A percentile compares a stretch with the other conserved stretches of the same genome.
Conservation (phyloP, 2,113 vertebrate species). For the Tachycineta bicolor region DNA sequence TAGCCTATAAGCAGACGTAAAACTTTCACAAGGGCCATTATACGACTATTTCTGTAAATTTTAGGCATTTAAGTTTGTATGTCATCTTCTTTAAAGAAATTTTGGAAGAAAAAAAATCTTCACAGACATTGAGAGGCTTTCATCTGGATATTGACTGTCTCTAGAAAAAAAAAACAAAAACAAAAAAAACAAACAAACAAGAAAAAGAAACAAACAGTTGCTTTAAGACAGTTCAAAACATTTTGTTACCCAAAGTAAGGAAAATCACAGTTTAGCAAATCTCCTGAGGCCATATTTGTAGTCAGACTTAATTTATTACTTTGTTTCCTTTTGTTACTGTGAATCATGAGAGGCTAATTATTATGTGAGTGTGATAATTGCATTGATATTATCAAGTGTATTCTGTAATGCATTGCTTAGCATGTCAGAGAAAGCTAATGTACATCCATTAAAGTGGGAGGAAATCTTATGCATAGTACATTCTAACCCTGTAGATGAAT, state of each 20-base stretch:
- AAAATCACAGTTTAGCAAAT: background rate
- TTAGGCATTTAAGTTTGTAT: background rate
- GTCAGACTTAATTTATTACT: constrained; percentile 6
- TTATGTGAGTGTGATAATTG: constrained; percentile 28
- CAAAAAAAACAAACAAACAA: background rate
- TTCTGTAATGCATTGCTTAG: constrained; percentile 49
- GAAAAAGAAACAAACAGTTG: background rate
- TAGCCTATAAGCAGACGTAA: background rate
- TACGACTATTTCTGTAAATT: background rate
- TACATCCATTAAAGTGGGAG: constrained; percentile 13
- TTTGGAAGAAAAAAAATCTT: background rate
- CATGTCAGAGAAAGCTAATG: constrained; percentile 36
- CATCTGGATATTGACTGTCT: background rate
- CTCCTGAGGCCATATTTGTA: background rate
- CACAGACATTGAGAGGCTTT: background rate
- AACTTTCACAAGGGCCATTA: background rate
- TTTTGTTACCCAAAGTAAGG: background rate
- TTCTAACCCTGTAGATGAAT: constrained; percentile 8
- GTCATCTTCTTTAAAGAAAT: background rate
- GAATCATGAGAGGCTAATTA: constrained; percentile 17
- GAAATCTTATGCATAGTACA: background rate
- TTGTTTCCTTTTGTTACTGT: constrained; percentile 45
- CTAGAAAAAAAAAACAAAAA: background rate
- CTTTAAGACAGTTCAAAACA: background rate
- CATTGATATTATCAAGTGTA: constrained; percentile 57